Percentiles rank a stretch among this genome's conserved stretches.
phyloP scores from a whole-genome alignment of 2,888 invertebrate genomes.

The Cryptophagus acutangulus region DNA sequence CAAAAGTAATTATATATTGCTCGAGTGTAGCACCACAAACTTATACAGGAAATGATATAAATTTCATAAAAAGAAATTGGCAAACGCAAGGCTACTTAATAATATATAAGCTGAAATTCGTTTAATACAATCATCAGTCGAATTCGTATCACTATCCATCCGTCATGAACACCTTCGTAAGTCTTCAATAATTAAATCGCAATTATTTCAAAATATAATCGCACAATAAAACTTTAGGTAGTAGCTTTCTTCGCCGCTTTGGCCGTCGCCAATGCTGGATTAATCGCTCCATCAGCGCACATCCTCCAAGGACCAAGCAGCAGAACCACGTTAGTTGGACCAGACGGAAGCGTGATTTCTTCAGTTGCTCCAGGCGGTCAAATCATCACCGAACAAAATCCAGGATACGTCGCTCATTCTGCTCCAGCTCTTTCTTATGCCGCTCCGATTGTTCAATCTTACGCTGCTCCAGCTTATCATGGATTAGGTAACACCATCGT shows the following conservation, averaged over 20 bases:
- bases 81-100: no score
- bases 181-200: not conserved
- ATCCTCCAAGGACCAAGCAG: slow-evolving; percentile 30
- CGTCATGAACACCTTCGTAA: slow-evolving; percentile 6
- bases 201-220: not conserved
- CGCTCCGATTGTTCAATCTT: slow-evolving; percentile 12
- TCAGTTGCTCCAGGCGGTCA: slow-evolving; percentile 26
- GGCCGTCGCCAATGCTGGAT: slow-evolving; percentile 19
- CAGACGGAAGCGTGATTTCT: slow-evolving; percentile 30
- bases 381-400: slow-evolving; percentile 18
- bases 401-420: slow-evolving; percentile 21
- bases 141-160: no score
- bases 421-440: slow-evolving; percentile 22
- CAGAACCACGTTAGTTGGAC: slow-evolving; percentile 28
- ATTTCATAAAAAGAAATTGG: no score
- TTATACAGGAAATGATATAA: no score
- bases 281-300: slow-evolving; percentile 19
- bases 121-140: no score
- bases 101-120: no score
- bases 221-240: slow-evolving; percentile 1
- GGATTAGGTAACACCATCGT: no score
- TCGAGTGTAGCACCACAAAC: no score
- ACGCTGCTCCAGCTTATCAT: slow-evolving; percentile 12
- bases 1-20: no score
- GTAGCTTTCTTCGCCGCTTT: not conserved